Evolutionary conservation across 2,113 vertebrate species (phyloP), one percentile per base, ranked within the genome.

Genomic region (Scortum barcoo): DNA sequence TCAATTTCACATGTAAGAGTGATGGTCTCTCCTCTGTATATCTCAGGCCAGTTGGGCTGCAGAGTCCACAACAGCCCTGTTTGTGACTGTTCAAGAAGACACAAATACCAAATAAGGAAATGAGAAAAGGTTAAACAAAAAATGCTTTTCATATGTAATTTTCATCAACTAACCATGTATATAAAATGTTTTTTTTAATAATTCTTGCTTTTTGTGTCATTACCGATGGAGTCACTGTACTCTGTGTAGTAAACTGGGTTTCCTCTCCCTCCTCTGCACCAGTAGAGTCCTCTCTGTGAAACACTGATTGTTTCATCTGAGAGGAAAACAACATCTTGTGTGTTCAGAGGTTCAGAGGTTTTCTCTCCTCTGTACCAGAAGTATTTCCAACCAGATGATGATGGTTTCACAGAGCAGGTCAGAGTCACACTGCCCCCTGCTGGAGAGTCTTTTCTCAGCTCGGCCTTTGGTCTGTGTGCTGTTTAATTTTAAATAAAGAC

Each of bases 201-300:
- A 36, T 36, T 36, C 33, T 36, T 36, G 33, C 33, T 36, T 4
- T 36, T 36, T 36, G 3, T 36, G 33, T 36, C 33, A 36, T 36
- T 17, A 42, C 40, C 40, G 40, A 72, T 7, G 40, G 24, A 0
- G 26, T 76, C 2, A 20, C 83, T 85, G 77, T 65, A 65, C 8
- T 76, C 17, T n/a, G 78, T 78, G 68, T 72, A 77, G 40, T 86
- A 81, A 33, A n/a, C 22, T 2, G 73, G 46, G 1, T 56, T 7
- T 84, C 78, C 78, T 70, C 81, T 76, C 30, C 24, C 78, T 69
- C 72, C 81, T 50, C 61, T 72, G 65, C 81, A 88, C 53, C 57
- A 53, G 68, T 87, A 84, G n/a, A 42, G 0, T 44, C 76, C 80
- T 65, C 38, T 22, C 28, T 61, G 22, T 46, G 81, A 70, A 44